Base-by-base conservation (phyloP, 2,888 invertebrate species). In the Pharmacophagus antenor region DNA sequence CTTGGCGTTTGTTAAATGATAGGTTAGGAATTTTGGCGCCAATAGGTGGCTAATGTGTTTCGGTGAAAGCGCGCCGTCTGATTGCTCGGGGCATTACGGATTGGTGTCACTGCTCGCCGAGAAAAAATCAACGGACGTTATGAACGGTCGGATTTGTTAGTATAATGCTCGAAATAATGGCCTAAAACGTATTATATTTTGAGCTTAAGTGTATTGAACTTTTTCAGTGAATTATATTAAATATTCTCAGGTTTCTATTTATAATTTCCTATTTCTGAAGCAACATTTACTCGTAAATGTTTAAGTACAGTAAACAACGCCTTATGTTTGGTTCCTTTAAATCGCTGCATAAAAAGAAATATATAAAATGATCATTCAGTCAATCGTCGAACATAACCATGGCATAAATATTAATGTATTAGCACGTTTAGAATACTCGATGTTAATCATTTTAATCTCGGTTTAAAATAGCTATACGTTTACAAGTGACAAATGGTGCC, bases 11-110 rank as follows among this genome's bases (percentile, higher is more conserved):
- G 71, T 76, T 71, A 70, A 76, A 74, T 80, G 66, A 73, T 68
- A 76, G 72, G 74, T 75, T 76, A 79, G 76, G 84, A 84, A 82
- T 86, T 86, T 86, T 84, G 85, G 86, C 87, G 87, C 87, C 88
- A 79, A 79, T 74, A 63, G 65, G 64, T 66, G 62, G 58, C 63
- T 71, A 72, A 72, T 72, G 67, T 67, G 67, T 63, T 53, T 25
- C 23, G 66, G 85, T 77, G 87, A 88, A 87, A 88, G 88, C 74
- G 72, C 72, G 74, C 67, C 66, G 75, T 72, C 72, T 75, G 64
- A 65, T 65, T 51, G 75, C 84, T 77, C 63, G 69, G 61, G 80
- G 84, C 84, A 67, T 67, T 73, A 71, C 63, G 63, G 65, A 78
- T 79, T 70, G 71, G 75, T 80, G 80, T 77, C 79, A 76, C 70